Conservation (phyloP, 2,888 invertebrate species). For the Volucella bombylans region DNA sequence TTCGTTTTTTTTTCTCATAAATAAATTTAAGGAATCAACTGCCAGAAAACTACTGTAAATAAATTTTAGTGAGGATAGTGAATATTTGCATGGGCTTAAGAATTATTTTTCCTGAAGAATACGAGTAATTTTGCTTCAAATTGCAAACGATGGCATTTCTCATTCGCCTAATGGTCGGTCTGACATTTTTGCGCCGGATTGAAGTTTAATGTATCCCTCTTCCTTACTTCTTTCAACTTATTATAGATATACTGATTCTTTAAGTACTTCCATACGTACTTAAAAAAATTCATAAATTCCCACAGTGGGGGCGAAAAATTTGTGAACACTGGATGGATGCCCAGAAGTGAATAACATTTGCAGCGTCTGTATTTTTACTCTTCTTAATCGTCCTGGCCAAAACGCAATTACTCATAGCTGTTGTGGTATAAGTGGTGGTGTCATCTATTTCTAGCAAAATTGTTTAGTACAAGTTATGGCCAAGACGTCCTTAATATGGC, state of each 20-base stretch:
- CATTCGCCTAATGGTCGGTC: slow-evolving; percentile 27
- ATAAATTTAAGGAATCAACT: slow-evolving; percentile 1
- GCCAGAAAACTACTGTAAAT: slow-evolving; percentile 17
- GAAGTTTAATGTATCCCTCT: slow-evolving; percentile 13
- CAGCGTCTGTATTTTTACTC: too few species aligned
- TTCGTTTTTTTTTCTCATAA: slow-evolving; percentile 25
- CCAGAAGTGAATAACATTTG: too few species aligned
- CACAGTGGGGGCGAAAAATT: slow-evolving; percentile 13
- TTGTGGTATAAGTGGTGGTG: too few species aligned
- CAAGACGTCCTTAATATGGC: too few species aligned
- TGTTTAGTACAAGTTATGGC: too few species aligned
- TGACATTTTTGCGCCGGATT: slow-evolving; percentile 32
- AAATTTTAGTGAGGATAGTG: slow-evolving; percentile 47
- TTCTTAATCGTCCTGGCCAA: too few species aligned
- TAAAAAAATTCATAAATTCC: slow-evolving; percentile 8
- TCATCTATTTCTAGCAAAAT: too few species aligned
- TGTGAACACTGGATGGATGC: neutral
- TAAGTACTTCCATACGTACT: slow-evolving; percentile 6
- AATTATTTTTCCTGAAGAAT: slow-evolving; percentile 37
- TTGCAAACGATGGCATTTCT: slow-evolving; percentile 34
- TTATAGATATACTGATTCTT: neutral
- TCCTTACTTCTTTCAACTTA: neutral
- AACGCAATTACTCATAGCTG: too few species aligned
- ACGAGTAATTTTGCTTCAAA: slow-evolving; percentile 20
- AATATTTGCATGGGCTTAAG: slow-evolving; percentile 41